Evolutionary conservation across 2,113 vertebrate genomes (phyloP).

Genomic region (Synodontis membranacea): DNA sequence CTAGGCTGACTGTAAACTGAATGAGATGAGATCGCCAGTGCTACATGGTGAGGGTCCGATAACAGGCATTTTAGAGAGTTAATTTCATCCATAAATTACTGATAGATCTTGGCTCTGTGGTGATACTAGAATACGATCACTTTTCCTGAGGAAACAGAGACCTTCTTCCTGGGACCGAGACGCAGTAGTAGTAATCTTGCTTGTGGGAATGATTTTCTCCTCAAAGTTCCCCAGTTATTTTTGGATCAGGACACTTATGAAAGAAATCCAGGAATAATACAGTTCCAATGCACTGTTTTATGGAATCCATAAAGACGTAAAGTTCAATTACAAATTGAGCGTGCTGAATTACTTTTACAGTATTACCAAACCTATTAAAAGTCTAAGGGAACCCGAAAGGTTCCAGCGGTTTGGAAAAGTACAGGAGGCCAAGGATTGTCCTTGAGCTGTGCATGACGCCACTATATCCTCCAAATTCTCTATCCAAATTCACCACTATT

Average conservation of each 20-base stretch:
- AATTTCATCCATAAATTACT: slow-evolving; percentile 52
- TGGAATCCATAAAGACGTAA: slow-evolving; percentile 50
- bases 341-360: slow-evolving; percentile 39
- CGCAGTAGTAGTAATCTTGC: slow-evolving; percentile 15
- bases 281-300: slow-evolving; percentile 51
- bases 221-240: slow-evolving; percentile 39
- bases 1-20: slow-evolving; percentile 46
- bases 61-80: slow-evolving; percentile 46
- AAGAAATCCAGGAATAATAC: slow-evolving; percentile 47
- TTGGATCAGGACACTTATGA: slow-evolving; percentile 39
- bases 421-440: slow-evolving; percentile 1
- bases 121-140: slow-evolving; percentile 37
- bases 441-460: slow-evolving; percentile 15
- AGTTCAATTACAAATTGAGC: slow-evolving; percentile 47
- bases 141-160: slow-evolving; percentile 15
- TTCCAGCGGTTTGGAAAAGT: slow-evolving; percentile 21
- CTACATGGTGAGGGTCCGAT: slow-evolving; percentile 43
- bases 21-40: slow-evolving; percentile 55
- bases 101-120: slow-evolving; percentile 35
- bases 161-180: slow-evolving; percentile 9
- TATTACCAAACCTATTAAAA: slow-evolving; percentile 46
- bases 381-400: background rate
- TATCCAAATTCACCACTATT: background rate
- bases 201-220: slow-evolving; percentile 4
- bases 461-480: background rate